phyloP scores from a whole-genome alignment of 2,113 vertebrate genomes.

The Corythoichthys haematopterus region DNA sequence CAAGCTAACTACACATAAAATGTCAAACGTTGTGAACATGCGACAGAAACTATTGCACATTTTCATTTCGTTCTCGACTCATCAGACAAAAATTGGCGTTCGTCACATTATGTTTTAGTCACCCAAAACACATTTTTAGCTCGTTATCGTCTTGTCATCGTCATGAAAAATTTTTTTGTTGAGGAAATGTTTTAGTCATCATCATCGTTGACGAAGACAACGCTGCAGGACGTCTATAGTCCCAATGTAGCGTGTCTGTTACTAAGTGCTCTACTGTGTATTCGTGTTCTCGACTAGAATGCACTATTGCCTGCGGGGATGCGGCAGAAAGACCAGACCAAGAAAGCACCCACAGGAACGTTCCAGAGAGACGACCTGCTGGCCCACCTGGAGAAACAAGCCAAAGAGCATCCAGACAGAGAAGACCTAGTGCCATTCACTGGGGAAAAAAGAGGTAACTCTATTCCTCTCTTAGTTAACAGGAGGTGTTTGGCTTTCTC shows the following conservation, averaged over 20 bases:
- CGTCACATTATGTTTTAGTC: too few relatives aligned
- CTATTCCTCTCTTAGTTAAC: background rate
- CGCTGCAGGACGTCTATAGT: background rate
- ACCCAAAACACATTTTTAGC: too few relatives aligned
- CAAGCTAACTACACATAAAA: too few relatives aligned
- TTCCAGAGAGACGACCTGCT: slow-evolving; percentile 92
- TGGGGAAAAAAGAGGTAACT: slow-evolving; percentile 92
- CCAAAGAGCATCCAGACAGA: slow-evolving; percentile 87
- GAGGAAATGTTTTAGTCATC: too few relatives aligned
- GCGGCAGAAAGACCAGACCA: slow-evolving; percentile 95
- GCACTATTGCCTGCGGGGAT: slow-evolving; percentile 87
- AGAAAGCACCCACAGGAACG: slow-evolving; percentile 86
- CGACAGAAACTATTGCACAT: too few relatives aligned
- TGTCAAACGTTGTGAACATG: too few relatives aligned
- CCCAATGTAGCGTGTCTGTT: background rate
- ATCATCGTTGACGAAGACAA: too few relatives aligned
- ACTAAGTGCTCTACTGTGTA: background rate
- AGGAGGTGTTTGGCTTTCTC: background rate
- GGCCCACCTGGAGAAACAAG: slow-evolving; percentile 94
- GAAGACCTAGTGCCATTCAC: slow-evolving; percentile 95
- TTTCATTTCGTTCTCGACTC: too few relatives aligned
- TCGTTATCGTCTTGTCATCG: too few relatives aligned
- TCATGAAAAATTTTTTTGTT: too few relatives aligned
- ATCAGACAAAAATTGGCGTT: too few relatives aligned
- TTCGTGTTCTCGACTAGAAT: slow-evolving; percentile 71